phyloP scores from a whole-genome alignment of 2,113 vertebrate genomes.

The Rhagologus leucostigma region DNA sequence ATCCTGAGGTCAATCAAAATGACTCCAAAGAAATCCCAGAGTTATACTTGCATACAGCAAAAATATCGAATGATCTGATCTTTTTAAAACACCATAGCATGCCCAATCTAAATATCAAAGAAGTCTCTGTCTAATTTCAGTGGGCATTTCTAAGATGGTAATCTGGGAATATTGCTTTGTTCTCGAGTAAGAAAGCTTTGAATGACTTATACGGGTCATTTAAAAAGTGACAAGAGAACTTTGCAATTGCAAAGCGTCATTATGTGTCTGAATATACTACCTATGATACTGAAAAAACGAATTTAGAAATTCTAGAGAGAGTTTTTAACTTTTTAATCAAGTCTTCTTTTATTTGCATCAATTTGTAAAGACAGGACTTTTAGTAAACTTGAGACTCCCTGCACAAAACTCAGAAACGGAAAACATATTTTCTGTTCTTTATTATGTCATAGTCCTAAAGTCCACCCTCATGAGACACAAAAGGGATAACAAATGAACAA shows the following conservation, averaged over 20 bases:
- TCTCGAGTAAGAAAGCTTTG: not conserved
- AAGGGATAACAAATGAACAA: not conserved
- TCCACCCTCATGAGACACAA: not conserved
- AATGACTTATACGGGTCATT: not conserved
- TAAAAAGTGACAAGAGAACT: not conserved
- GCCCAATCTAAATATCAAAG: not conserved
- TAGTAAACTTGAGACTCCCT: not conserved
- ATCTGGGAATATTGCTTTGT: not conserved
- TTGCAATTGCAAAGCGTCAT: not conserved
- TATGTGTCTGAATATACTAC: not conserved
- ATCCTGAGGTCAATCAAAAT: not conserved
- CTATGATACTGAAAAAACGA: not conserved
- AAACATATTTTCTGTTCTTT: not conserved
- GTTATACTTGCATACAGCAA: not conserved
- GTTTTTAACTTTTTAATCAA: not conserved
- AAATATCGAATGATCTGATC: not conserved
- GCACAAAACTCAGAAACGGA: not conserved
- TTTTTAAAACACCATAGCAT: rapidly evolving
- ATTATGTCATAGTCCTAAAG: not conserved
- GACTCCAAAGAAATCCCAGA: not conserved
- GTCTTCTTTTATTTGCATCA: not conserved
- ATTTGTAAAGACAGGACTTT: not conserved
- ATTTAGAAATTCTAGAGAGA: not conserved
- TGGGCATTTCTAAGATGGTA: not conserved
- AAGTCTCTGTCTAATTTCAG: not conserved